Evolutionary conservation across 2,113 vertebrate genomes (phyloP).

Genomic region (Pleuronectes platessa): DNA sequence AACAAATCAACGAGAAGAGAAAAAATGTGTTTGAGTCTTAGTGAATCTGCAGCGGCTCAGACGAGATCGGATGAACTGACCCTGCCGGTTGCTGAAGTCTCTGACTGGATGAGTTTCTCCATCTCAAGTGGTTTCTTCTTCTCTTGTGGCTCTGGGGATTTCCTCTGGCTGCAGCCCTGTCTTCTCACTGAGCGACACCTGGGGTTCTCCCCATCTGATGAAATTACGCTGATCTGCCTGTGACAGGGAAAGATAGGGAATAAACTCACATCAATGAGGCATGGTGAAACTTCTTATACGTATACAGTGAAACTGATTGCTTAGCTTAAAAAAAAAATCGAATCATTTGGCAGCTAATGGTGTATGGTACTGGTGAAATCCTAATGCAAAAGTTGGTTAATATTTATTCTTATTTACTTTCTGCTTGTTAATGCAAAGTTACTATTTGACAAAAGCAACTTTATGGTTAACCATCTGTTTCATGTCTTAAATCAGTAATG

Average conservation of each 20-base stretch:
- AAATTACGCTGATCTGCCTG: constrained; percentile 92
- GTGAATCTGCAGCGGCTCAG: too few species aligned
- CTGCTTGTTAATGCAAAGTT: too few species aligned
- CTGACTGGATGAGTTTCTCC: constrained; percentile 87
- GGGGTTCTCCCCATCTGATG: constrained; percentile 86
- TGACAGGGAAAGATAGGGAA: background rate
- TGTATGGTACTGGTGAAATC: too few species aligned
- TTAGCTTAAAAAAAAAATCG: too few species aligned
- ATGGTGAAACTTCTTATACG: background rate
- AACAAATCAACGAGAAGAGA: too few species aligned
- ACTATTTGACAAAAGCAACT: too few species aligned
- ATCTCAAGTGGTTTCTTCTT: constrained; percentile 71
- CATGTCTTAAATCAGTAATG: background rate
- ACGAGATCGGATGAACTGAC: constrained; percentile 72
- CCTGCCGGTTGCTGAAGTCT: constrained; percentile 86
- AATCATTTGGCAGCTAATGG: too few species aligned
- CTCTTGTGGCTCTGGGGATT: constrained; percentile 68
- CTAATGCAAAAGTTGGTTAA: too few species aligned
- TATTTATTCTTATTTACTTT: too few species aligned
- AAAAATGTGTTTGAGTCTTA: too few species aligned
- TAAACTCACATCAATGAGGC: background rate
- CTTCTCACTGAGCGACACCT: constrained; percentile 81
- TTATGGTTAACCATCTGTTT: too few species aligned
- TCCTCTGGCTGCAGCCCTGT: constrained; percentile 82
- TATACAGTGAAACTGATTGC: too few species aligned